phyloP scores from a whole-genome alignment of 92 coral and sea anemone species.

The Epizoanthus illoricatus region DNA sequence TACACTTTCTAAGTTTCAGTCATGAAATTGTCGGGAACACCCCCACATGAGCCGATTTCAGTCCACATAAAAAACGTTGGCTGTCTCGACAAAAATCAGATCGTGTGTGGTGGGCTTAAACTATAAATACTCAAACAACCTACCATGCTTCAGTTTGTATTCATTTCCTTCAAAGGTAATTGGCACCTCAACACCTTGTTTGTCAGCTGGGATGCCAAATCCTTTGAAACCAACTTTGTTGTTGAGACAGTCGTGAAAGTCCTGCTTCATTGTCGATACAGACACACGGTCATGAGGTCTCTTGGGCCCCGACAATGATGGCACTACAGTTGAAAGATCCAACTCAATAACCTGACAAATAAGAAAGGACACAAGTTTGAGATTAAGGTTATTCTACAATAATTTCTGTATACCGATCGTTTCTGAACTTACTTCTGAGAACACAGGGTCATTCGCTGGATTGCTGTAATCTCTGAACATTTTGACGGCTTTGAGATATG shows the following conservation, averaged over 20 bases:
- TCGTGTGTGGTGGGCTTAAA: too few relatives aligned
- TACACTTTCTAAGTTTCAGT: too few relatives aligned
- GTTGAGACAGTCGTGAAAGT: constrained; percentile 74
- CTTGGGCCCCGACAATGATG: constrained; percentile 95
- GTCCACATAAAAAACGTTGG: too few relatives aligned
- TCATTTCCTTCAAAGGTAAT: constrained; percentile 73
- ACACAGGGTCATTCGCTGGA: constrained; percentile 83
- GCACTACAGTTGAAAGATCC: constrained; percentile 84
- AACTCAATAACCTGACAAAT: constrained; percentile 70
- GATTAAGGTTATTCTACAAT: background rate
- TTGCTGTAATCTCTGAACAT: constrained; percentile 85
- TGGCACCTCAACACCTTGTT: constrained; percentile 69
- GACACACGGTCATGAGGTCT: constrained; percentile 96
- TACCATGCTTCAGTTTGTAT: constrained; percentile 83
- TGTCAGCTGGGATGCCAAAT: constrained; percentile 84
- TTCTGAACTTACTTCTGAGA: constrained; percentile 75
- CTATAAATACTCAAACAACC: background rate
- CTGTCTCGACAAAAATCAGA: too few relatives aligned
- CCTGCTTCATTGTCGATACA: constrained; percentile 83
- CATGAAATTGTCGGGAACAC: too few relatives aligned
- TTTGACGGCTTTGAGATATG: constrained; percentile 81
- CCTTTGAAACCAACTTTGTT: constrained; percentile 97
- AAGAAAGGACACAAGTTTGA: background rate
- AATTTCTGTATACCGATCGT: too few relatives aligned
- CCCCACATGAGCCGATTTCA: too few relatives aligned